These are phyloP conservation scores for Caradrina kadenii DNA, from an alignment of 2,888 invertebrate genomes.

Conservation along the genomic window DNA sequence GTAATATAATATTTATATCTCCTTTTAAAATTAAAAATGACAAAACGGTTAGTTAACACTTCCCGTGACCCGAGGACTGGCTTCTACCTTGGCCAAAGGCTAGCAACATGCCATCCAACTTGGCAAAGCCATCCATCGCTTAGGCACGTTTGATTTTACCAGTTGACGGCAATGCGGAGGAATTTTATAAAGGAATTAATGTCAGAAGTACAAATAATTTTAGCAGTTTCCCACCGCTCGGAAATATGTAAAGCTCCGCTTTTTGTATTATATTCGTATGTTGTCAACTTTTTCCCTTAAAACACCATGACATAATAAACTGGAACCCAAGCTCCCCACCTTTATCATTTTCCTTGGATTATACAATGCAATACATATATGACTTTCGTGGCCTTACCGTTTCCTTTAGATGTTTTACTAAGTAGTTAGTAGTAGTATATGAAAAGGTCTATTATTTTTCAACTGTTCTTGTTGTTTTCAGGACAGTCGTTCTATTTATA, in stretches of 20 bases:
- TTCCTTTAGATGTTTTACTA: neutral
- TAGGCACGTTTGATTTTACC: too few species aligned
- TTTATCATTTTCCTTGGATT: conserved; percentile 8
- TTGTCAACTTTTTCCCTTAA: conserved; percentile 4
- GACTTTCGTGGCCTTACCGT: conserved; percentile 2
- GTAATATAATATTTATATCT: too few species aligned
- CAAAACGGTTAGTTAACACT: too few species aligned
- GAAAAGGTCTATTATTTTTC: neutral
- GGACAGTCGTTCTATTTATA: conserved; percentile 3
- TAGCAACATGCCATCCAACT: too few species aligned
- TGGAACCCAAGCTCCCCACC: conserved; percentile 6
- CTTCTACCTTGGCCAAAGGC: too few species aligned
- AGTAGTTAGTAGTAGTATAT: neutral
- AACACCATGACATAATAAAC: conserved; percentile 12
- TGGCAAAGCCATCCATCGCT: too few species aligned
- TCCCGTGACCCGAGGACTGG: too few species aligned
- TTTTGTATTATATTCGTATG: neutral
- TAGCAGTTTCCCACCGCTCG: neutral
- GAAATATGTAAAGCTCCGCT: neutral
- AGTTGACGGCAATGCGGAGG: too few species aligned
- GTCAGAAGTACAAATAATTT: too few species aligned
- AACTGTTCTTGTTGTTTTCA: neutral
- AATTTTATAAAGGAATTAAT: too few species aligned
- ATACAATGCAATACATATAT: conserved; percentile 10
- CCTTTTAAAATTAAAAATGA: too few species aligned